Conservation (phyloP, 2,113 vertebrate genomes). For the Pelvicachromis taeniatus region DNA sequence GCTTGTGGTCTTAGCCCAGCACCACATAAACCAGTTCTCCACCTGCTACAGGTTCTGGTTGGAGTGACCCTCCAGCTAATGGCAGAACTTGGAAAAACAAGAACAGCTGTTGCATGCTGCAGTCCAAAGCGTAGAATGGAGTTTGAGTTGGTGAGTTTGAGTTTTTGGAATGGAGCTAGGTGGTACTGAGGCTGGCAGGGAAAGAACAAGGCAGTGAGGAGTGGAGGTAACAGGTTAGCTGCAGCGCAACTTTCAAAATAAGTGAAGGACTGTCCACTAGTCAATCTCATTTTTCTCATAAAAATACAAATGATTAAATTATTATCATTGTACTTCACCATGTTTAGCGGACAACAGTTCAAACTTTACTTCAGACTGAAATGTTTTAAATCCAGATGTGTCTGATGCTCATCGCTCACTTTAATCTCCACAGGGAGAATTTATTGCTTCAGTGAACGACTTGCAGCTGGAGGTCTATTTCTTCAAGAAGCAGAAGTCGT, state of each 20-base stretch:
- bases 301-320: background rate
- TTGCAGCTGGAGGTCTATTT: conserved; percentile 81
- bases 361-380: background rate
- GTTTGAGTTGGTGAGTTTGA: background rate
- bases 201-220: background rate
- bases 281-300: background rate
- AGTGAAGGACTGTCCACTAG: background rate
- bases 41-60: background rate
- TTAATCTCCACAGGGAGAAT: conserved; percentile 76
- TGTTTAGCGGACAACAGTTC: background rate
- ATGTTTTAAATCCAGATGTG: background rate
- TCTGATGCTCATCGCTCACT: background rate
- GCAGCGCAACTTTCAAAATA: background rate
- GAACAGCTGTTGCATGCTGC: background rate
- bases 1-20: background rate
- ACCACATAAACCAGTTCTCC: background rate
- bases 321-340: background rate
- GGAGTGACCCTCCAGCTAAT: background rate
- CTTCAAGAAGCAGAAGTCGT: conserved; percentile 81
- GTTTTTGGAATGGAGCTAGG: background rate
- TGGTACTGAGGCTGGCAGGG: background rate
- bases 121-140: background rate
- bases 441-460: conserved; percentile 78
- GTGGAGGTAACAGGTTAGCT: background rate
- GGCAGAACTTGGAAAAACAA: background rate